Percentiles rank a stretch among this genome's conserved stretches.
These are phyloP conservation scores for Lamellibrachia luymesi DNA, from an alignment of 1,140 invertebrate species.

Conservation along the genomic window DNA sequence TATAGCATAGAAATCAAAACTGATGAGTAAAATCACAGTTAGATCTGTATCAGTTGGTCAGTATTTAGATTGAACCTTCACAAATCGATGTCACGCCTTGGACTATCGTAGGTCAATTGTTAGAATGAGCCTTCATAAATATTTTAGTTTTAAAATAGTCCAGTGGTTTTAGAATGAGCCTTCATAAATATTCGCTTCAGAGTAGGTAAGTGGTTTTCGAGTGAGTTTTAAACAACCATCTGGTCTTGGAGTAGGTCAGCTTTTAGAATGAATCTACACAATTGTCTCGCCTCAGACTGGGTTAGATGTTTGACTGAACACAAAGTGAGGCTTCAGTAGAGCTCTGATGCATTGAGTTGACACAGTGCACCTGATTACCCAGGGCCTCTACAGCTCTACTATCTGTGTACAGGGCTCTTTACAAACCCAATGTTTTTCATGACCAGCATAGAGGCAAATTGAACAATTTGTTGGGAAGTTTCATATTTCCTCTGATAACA, in stretches of 20 bases:
- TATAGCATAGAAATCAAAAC: background rate
- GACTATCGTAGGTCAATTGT: background rate
- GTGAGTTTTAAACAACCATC: background rate
- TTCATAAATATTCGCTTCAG: background rate
- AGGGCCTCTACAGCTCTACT: background rate
- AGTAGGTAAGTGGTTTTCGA: background rate
- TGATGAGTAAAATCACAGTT: background rate
- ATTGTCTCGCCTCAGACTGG: background rate
- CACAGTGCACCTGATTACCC: background rate
- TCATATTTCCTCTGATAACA: background rate
- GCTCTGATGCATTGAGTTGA: background rate
- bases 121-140: background rate
- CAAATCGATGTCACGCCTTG: background rate
- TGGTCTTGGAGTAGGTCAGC: background rate
- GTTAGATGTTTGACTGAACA: background rate
- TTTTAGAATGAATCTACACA: no score
- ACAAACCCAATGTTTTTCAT: background rate
- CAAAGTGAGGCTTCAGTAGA: background rate
- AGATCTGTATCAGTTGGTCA: background rate
- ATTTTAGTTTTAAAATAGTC: background rate
- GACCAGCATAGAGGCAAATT: background rate
- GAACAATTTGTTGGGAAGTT: background rate
- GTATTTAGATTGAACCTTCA: background rate
- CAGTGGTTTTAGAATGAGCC: background rate
- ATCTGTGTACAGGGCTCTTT: background rate